A percentile compares a stretch with the other conserved stretches of the same genome.
Conservation (phyloP, 2,888 invertebrate species). For the Agrilus mali region DNA sequence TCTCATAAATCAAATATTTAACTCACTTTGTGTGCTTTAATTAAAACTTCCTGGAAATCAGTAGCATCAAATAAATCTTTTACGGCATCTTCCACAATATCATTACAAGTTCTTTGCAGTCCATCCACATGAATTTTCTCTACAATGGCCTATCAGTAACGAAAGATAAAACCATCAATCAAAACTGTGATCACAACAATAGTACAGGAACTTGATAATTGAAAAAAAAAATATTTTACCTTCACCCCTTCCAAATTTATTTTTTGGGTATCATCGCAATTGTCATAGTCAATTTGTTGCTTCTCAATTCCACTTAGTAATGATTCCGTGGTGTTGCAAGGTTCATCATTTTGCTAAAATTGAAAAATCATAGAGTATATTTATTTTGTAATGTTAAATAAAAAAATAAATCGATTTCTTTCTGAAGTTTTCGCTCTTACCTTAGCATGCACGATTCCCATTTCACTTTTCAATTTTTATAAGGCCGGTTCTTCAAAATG, state of each 20-base stretch:
- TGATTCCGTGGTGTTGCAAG: constrained; percentile 16
- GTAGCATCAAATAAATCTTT: constrained; percentile 69
- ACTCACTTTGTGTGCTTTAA: constrained; percentile 49
- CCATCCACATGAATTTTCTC: constrained; percentile 80
- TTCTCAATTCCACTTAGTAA: constrained; percentile 14
- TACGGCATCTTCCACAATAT: constrained; percentile 68
- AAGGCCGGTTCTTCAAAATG: no score
- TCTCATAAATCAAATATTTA: no score
- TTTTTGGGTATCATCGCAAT: constrained; percentile 27
- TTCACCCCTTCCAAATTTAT: constrained; percentile 41
- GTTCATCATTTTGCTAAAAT: not conserved
- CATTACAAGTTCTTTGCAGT: constrained; percentile 74
- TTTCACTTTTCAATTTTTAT: constrained; percentile 10
- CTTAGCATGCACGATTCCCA: constrained; percentile 36
- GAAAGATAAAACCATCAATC: constrained; percentile 12
- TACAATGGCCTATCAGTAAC: constrained; percentile 54
- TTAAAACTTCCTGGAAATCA: constrained; percentile 76
- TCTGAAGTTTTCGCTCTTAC: constrained; percentile 22
- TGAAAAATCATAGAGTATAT: not conserved
- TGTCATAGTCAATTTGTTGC: constrained; percentile 17
- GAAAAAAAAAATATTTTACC: constrained; percentile 26
- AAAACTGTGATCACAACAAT: not conserved
- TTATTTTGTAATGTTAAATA: constrained; percentile 12
- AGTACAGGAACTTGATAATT: not conserved
- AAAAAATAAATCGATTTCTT: constrained; percentile 20